Percentiles rank a stretch among this genome's conserved stretches.
These are phyloP conservation scores for Orientallactaga bullata DNA, from an alignment of 2,113 vertebrate genomes.

Conservation along the genomic window DNA sequence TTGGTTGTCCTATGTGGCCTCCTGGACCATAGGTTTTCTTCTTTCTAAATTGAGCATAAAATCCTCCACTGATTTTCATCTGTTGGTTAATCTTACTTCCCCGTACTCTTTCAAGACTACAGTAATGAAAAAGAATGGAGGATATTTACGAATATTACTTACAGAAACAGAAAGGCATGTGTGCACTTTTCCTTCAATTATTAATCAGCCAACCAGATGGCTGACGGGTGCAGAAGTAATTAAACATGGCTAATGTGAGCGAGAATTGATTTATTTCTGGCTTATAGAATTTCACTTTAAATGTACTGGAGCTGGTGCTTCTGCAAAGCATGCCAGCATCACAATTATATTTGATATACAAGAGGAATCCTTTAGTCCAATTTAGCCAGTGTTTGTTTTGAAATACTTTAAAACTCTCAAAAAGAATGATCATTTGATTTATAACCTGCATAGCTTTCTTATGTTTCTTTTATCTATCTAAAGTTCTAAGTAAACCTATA, in stretches of 20 bases:
- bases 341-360: neutral
- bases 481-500: neutral
- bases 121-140: neutral
- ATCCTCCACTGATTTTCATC: neutral
- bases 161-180: neutral
- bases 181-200: neutral
- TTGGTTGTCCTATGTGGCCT: too few species aligned
- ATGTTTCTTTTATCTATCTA: neutral
- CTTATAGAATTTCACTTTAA: neutral
- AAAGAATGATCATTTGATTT: neutral
- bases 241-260: neutral
- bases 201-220: neutral
- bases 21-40: neutral
- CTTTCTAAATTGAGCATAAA: neutral
- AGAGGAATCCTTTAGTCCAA: neutral
- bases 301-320: neutral
- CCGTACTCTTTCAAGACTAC: neutral
- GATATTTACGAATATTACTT: neutral
- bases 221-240: neutral
- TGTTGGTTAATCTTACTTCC: neutral
- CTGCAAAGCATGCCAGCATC: neutral
- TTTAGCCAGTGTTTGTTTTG: neutral
- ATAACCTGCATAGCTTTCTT: neutral
- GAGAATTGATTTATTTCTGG: neutral
- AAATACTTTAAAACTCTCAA: constrained; percentile 9